Evolutionary conservation across 2,888 invertebrate species (phyloP).

Genomic region (Cheilosia grossa): DNA sequence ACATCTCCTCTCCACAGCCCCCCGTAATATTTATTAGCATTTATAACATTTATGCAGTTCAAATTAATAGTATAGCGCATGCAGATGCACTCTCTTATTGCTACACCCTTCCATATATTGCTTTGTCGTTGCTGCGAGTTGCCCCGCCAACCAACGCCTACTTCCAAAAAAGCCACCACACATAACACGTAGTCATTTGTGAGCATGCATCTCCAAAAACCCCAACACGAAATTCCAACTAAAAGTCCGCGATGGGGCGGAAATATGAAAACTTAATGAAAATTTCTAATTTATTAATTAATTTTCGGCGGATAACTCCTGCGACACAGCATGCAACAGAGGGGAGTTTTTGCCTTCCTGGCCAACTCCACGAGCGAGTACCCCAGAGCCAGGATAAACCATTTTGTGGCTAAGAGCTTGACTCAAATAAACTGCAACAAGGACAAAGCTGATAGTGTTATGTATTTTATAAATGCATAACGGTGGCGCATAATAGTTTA

Average conservation of each 20-base stretch:
- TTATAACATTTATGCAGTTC: too few relatives aligned
- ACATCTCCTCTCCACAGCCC: too few relatives aligned
- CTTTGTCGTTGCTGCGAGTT: too few relatives aligned
- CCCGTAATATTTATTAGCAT: too few relatives aligned
- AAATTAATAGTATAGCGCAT: too few relatives aligned
- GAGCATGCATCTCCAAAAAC: neutral
- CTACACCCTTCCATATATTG: too few relatives aligned
- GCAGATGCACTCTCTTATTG: too few relatives aligned
- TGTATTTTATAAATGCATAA: conserved; percentile 48
- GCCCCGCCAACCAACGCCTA: too few relatives aligned
- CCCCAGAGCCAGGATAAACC: conserved; percentile 39
- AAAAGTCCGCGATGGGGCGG: conserved; percentile 12
- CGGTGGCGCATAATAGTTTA: conserved; percentile 23
- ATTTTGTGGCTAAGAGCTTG: conserved; percentile 38
- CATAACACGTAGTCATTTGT: too few relatives aligned
- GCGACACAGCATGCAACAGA: conserved; percentile 12
- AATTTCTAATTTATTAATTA: conserved; percentile 73
- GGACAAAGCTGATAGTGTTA: conserved; percentile 32
- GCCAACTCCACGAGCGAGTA: conserved; percentile 3
- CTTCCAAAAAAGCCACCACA: too few relatives aligned
- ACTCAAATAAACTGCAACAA: conserved; percentile 22
- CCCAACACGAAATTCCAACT: conserved; percentile 4
- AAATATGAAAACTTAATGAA: conserved; percentile 71
- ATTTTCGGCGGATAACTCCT: conserved; percentile 45
- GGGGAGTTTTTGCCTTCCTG: conserved; percentile 5